Conservation (phyloP, 92 coral and sea anemone species). For the Phenganax stokvisi region DNA sequence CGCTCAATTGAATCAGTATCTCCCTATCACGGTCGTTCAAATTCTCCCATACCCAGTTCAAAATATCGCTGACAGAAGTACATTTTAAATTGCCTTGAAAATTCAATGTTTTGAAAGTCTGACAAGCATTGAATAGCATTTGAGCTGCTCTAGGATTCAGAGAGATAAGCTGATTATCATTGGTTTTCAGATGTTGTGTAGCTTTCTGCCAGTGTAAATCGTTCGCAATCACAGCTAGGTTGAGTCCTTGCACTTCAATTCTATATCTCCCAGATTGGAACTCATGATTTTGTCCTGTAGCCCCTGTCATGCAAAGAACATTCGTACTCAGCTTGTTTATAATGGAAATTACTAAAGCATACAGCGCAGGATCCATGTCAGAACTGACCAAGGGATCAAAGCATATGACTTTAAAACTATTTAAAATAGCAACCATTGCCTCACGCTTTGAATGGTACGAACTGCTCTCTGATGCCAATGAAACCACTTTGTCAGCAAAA, state of each 20-base stretch:
- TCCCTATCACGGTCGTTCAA: constrained; percentile 11
- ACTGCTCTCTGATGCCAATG: constrained; percentile 52
- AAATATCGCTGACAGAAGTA: constrained; percentile 21
- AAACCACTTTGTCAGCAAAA: constrained; percentile 50
- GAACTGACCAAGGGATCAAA: constrained; percentile 56
- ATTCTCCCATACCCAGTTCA: constrained; percentile 20
- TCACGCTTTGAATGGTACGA: constrained; percentile 46
- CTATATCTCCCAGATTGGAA: too few relatives aligned
- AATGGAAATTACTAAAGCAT: constrained; percentile 47
- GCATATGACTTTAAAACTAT: constrained; percentile 61
- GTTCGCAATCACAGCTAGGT: constrained; percentile 1
- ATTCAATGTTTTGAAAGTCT: background rate
- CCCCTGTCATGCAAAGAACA: constrained; percentile 35
- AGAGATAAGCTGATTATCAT: background rate
- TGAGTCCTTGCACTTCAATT: background rate
- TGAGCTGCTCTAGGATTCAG: constrained; percentile 20
- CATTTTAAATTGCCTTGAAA: background rate
- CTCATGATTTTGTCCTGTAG: background rate
- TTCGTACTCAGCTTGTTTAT: constrained; percentile 35
- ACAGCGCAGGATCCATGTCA: constrained; percentile 39
- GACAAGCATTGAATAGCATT: constrained; percentile 2
- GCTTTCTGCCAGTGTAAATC: background rate
- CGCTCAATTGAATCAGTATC: constrained; percentile 52
- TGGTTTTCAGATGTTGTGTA: background rate
- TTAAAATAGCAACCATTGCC: constrained; percentile 41